Evolutionary conservation across 2,113 vertebrate genomes (phyloP).

Genomic region (Semicossyphus pulcher): DNA sequence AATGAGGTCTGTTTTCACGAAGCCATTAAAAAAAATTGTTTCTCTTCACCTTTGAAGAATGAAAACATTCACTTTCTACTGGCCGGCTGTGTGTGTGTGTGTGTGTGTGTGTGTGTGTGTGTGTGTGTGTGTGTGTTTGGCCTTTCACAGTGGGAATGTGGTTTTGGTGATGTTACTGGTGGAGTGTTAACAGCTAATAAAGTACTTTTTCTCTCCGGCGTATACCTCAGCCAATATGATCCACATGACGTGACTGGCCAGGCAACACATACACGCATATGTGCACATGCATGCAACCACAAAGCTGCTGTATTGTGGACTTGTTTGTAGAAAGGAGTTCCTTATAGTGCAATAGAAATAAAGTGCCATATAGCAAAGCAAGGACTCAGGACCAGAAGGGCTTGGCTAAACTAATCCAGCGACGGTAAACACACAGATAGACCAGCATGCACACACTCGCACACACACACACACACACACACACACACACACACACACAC

Average conservation of each 20-base stretch:
- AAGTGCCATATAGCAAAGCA: too few species aligned
- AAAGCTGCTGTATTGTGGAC: neutral
- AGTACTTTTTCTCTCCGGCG: constrained; percentile 9
- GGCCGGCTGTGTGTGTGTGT: constrained; percentile 22
- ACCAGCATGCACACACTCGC: neutral
- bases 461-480: neutral
- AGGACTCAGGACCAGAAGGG: too few species aligned
- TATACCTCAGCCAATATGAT: constrained; percentile 10
- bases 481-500: neutral
- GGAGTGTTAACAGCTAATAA: constrained; percentile 40
- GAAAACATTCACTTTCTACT: neutral
- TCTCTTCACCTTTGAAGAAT: constrained; percentile 10
- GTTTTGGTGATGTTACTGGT: constrained; percentile 17
- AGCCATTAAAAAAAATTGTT: constrained; percentile 11
- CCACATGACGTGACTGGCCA: constrained; percentile 4
- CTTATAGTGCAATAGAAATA: too few species aligned
- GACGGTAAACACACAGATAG: neutral
- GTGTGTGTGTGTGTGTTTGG: constrained; percentile 9
- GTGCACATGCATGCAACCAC: neutral
- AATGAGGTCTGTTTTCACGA: neutral
- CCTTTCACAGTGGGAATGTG: too few species aligned
- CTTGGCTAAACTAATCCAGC: neutral
- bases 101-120: constrained; percentile 16
- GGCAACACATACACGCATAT: neutral
- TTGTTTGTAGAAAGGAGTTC: neutral